phyloP scores from a whole-genome alignment of 2,797 vertebrate genomes.

The Clarias laeviceps region DNA sequence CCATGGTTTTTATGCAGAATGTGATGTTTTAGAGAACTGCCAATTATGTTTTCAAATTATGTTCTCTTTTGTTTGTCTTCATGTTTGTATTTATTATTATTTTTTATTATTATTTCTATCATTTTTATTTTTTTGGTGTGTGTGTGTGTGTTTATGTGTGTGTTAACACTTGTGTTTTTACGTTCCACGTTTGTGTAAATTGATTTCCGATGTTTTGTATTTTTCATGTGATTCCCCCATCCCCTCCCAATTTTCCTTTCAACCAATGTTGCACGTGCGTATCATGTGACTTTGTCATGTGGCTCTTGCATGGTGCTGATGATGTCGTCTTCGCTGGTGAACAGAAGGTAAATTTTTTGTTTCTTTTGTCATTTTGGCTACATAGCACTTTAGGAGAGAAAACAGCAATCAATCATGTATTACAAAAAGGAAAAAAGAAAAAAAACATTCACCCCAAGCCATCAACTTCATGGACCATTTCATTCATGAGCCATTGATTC shows the following conservation, averaged over 20 bases:
- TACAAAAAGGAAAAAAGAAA: constrained; percentile 18
- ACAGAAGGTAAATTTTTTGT: constrained; percentile 90
- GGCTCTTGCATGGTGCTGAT: constrained; percentile 99
- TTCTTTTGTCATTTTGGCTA: constrained; percentile 80
- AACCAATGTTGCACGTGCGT: constrained; percentile 98
- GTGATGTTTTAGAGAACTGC: constrained; percentile 56
- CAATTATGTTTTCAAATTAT: constrained; percentile 67
- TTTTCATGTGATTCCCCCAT: constrained; percentile 88
- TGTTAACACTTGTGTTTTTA: constrained; percentile 75
- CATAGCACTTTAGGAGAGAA: constrained; percentile 62
- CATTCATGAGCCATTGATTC: constrained; percentile 45
- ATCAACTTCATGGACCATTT: constrained; percentile 50
- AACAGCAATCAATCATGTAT: constrained; percentile 36
- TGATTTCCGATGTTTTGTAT: constrained; percentile 91
- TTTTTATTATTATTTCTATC: constrained; percentile 44
- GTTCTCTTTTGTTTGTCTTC: constrained; percentile 68
- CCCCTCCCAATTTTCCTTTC: constrained; percentile 88
- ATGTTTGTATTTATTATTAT: constrained; percentile 50
- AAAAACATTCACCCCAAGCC: constrained; percentile 33
- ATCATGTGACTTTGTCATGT: constrained; percentile 99
- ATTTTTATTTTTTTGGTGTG: constrained; percentile 20
- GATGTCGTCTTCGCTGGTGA: constrained; percentile 98
- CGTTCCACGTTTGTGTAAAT: constrained; percentile 93
- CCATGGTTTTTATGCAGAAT: constrained; percentile 58
- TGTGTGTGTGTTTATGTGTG: constrained; percentile 26